Percentiles rank a stretch among this genome's conserved stretches.
phyloP scores from a whole-genome alignment of 92 coral and sea anemone species.

The Scolanthus callimorphus region DNA sequence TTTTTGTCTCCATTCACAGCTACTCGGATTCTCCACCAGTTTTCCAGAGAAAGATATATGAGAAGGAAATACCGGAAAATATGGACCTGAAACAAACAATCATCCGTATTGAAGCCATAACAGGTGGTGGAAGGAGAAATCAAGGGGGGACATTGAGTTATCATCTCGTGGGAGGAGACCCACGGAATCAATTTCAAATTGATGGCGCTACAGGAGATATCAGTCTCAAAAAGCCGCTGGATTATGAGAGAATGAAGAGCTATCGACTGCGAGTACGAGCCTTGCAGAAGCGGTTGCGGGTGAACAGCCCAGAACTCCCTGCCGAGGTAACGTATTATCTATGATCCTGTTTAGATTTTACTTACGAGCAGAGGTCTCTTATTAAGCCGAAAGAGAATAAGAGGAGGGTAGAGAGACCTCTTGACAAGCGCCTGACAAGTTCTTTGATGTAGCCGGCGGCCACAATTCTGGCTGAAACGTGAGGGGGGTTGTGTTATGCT shows the following conservation, averaged over 20 bases:
- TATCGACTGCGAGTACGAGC: slow-evolving; percentile 75
- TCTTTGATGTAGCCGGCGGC: too few species aligned
- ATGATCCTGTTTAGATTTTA: too few species aligned
- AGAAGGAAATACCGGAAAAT: slow-evolving; percentile 48
- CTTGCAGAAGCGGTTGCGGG: slow-evolving; percentile 45
- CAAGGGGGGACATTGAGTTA: slow-evolving; percentile 35
- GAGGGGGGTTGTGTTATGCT: too few species aligned
- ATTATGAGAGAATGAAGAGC: slow-evolving; percentile 66
- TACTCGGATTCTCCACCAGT: slow-evolving; percentile 59
- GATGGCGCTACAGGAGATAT: slow-evolving; percentile 56
- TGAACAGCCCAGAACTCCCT: slow-evolving; percentile 54
- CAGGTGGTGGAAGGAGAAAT: slow-evolving; percentile 20
- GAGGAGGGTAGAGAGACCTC: too few species aligned
- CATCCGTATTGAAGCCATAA: slow-evolving; percentile 43
- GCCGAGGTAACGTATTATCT: slow-evolving; percentile 89
- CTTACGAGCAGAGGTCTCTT: too few species aligned
- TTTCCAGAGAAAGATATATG: slow-evolving; percentile 30
- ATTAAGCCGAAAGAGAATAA: too few species aligned
- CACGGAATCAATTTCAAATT: slow-evolving; percentile 54
- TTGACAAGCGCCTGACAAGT: too few species aligned
- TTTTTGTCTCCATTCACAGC: slow-evolving; percentile 61
- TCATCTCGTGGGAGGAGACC: slow-evolving; percentile 87
- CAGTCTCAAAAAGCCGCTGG: slow-evolving; percentile 57
- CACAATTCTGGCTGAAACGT: too few species aligned
- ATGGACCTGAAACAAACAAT: slow-evolving; percentile 22